A percentile compares a stretch with the other conserved stretches of the same genome.
Evolutionary conservation across 2,888 invertebrate genomes (phyloP).

Genomic region (Thelaira solivaga): DNA sequence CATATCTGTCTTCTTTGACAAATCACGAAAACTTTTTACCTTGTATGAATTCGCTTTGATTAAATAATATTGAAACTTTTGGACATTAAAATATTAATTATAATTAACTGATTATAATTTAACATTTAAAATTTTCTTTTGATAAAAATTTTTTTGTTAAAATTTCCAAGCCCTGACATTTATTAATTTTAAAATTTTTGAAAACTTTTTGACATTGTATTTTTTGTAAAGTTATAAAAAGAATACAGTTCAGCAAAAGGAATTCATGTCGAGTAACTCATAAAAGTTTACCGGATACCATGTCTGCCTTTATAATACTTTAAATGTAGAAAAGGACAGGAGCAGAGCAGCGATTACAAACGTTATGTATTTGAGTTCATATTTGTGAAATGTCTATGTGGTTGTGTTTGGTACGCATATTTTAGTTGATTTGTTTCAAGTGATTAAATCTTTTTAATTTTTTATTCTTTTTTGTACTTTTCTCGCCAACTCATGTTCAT

Average conservation of each 20-base stretch:
- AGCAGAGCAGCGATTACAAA: too few species aligned
- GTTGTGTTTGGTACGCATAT: constrained; percentile 32
- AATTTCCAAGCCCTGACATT: constrained; percentile 26
- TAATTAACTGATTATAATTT: too few species aligned
- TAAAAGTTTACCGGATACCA: constrained; percentile 59
- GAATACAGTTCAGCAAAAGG: not conserved
- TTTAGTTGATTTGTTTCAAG: constrained; percentile 57
- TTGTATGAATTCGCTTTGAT: too few species aligned
- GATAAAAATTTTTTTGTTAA: too few species aligned
- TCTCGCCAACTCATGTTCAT: constrained; percentile 42
- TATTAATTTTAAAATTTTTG: constrained; percentile 42
- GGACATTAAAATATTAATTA: too few species aligned
- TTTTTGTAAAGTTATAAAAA: not conserved
- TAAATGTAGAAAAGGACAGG: not conserved
- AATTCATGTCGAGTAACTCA: constrained; percentile 32
- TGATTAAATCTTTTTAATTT: constrained; percentile 59
- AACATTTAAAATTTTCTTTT: too few species aligned
- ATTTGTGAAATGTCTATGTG: not conserved
- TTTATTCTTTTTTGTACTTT: constrained; percentile 19
- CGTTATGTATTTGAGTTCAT: not conserved
- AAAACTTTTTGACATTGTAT: constrained; percentile 52
- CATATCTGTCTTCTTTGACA: too few species aligned
- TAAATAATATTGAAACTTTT: too few species aligned
- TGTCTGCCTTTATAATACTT: constrained; percentile 42
- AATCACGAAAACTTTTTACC: too few species aligned